phyloP scores from a whole-genome alignment of 2,113 vertebrate species.

The Australoheros scitulus region DNA sequence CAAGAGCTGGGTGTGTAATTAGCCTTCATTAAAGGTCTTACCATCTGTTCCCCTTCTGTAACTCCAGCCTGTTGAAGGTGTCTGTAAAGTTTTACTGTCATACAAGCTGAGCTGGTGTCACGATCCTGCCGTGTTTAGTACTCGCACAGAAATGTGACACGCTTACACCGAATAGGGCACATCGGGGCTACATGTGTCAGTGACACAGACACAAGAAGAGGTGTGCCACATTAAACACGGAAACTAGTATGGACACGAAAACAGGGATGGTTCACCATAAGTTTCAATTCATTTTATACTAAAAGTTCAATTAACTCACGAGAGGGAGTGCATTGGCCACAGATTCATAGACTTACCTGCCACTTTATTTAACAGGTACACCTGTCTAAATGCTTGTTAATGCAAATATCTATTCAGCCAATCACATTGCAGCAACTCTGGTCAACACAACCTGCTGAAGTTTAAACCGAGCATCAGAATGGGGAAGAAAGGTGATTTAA shows the following conservation, averaged over 20 bases:
- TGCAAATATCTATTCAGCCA: neutral
- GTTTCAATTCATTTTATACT: neutral
- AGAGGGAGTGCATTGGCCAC: no score
- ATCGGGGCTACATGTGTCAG: neutral
- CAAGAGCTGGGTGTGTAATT: slow-evolving; percentile 39
- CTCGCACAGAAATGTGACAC: neutral
- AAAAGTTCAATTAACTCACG: neutral
- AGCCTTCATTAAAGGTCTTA: slow-evolving; percentile 27
- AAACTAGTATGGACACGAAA: neutral
- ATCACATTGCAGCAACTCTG: neutral
- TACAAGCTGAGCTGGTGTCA: slow-evolving; percentile 3
- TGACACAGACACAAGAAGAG: neutral
- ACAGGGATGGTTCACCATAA: neutral
- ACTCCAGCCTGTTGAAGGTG: slow-evolving; percentile 18
- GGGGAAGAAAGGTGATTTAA: neutral
- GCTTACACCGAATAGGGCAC: neutral
- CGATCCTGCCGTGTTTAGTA: neutral
- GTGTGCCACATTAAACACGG: neutral
- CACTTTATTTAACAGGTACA: neutral
- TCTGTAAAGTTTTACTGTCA: neutral
- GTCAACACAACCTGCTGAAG: neutral
- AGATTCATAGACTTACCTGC: neutral
- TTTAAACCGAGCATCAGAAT: neutral
- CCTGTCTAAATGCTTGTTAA: neutral
- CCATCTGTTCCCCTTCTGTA: slow-evolving; percentile 36